Conservation (phyloP, 2,113 vertebrate genomes). For the Gadus macrocephalus region DNA sequence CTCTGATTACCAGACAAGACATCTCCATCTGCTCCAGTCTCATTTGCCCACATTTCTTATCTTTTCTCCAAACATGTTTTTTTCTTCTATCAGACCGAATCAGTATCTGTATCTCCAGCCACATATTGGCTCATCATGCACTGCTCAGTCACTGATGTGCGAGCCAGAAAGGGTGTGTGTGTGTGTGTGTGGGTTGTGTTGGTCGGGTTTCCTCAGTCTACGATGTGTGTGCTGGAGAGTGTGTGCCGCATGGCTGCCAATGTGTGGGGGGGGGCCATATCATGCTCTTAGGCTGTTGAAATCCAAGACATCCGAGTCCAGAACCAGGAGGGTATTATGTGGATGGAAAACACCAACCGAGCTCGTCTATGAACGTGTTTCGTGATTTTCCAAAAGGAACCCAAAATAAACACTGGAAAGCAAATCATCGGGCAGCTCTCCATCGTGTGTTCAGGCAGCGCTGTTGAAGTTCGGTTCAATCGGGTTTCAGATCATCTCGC, state of each 20-base stretch:
- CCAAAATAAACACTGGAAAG: too few species aligned
- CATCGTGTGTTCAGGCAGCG: not conserved
- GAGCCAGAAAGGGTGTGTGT: not conserved
- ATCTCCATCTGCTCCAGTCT: not conserved
- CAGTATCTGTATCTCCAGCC: not conserved
- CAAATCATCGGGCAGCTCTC: not conserved
- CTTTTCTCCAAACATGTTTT: not conserved
- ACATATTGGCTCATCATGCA: not conserved
- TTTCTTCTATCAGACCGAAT: not conserved
- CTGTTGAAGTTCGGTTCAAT: not conserved
- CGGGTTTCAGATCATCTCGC: not conserved
- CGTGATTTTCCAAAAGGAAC: not conserved
- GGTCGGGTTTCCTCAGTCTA: too few species aligned
- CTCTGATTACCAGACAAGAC: conserved; percentile 8
- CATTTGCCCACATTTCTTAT: not conserved
- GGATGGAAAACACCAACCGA: conserved; percentile 9
- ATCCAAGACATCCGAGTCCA: conserved; percentile 14
- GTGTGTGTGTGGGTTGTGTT: too few species aligned
- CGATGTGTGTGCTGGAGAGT: too few species aligned
- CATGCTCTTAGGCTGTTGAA: conserved; percentile 12
- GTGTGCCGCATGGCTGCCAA: conserved; percentile 20
- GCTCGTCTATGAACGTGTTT: not conserved
- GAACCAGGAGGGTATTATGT: conserved; percentile 32
- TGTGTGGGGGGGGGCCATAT: conserved; percentile 18
- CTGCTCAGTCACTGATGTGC: not conserved